Evolutionary conservation across 2,888 invertebrate species (phyloP).

Genomic region (Melieria crassipennis): DNA sequence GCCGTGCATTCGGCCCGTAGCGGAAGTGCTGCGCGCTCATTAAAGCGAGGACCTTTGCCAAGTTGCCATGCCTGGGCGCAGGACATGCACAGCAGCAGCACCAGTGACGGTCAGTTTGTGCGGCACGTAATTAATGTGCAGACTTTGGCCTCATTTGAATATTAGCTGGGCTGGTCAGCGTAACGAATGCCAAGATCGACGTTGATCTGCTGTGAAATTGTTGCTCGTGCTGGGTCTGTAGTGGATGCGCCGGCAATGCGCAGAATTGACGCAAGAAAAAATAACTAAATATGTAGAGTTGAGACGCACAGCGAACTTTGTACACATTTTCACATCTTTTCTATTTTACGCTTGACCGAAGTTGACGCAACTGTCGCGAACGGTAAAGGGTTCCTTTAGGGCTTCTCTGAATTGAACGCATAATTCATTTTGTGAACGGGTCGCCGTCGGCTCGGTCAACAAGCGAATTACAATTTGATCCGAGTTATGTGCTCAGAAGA

Average conservation of each 20-base stretch:
- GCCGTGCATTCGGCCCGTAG: slow-evolving; percentile 12
- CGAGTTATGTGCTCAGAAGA: slow-evolving; percentile 17
- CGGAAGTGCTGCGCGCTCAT: neutral
- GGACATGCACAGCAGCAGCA: too few relatives aligned
- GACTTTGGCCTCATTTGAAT: slow-evolving; percentile 41
- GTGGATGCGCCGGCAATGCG: slow-evolving; percentile 2
- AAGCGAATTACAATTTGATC: slow-evolving; percentile 40
- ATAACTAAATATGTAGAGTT: too few relatives aligned
- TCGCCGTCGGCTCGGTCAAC: slow-evolving; percentile 18
- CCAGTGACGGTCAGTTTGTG: slow-evolving; percentile 14
- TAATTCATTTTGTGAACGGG: slow-evolving; percentile 38
- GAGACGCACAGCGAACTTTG: too few relatives aligned
- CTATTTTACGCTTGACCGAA: slow-evolving; percentile 43
- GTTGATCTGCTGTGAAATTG: slow-evolving; percentile 38
- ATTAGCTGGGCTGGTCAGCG: slow-evolving; percentile 42
- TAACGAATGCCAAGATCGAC: slow-evolving; percentile 32
- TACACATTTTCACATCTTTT: slow-evolving; percentile 43
- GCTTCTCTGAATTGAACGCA: slow-evolving; percentile 36
- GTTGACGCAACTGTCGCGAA: slow-evolving; percentile 16
- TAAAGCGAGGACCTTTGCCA: slow-evolving; percentile 33
- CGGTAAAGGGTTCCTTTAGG: neutral
- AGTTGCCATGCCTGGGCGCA: neutral
- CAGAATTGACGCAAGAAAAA: neutral
- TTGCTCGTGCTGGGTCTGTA: slow-evolving; percentile 5
- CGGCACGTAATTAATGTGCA: neutral